These are phyloP conservation scores for Xestia rhomboidea DNA, from an alignment of 2,888 invertebrate species.

Conservation along the genomic window DNA sequence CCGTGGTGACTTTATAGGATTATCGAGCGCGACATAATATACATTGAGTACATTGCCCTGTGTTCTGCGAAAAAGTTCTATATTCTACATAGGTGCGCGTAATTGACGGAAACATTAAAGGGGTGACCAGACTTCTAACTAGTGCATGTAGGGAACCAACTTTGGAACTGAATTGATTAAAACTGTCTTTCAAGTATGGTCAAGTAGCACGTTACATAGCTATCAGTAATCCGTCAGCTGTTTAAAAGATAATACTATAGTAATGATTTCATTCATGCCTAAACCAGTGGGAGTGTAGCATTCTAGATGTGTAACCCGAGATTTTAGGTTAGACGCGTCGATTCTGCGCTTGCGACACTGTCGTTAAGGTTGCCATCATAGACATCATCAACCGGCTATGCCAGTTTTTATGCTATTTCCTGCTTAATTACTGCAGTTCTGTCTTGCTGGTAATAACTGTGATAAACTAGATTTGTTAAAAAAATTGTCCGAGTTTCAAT, in stretches of 20 bases:
- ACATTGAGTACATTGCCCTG: slow-evolving; percentile 61
- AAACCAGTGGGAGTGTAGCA: slow-evolving; percentile 39
- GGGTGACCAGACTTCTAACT: slow-evolving; percentile 24
- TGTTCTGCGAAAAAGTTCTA: slow-evolving; percentile 50
- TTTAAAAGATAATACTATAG: slow-evolving; percentile 15
- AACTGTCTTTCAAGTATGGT: background rate
- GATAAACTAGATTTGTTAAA: background rate
- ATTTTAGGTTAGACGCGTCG: slow-evolving; percentile 58
- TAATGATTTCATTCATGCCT: slow-evolving; percentile 42
- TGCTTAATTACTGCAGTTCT: background rate
- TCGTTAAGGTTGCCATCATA: slow-evolving; percentile 38
- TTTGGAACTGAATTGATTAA: slow-evolving; percentile 17
- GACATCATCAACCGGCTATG: background rate
- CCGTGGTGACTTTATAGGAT: slow-evolving; percentile 38
- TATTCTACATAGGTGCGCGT: slow-evolving; percentile 21
- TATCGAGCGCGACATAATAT: slow-evolving; percentile 43
- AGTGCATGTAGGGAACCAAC: slow-evolving; percentile 10
- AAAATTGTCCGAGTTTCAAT: background rate
- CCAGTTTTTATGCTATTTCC: background rate
- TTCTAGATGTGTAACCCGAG: slow-evolving; percentile 57
- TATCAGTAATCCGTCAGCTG: background rate
- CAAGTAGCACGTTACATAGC: background rate
- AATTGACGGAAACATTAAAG: slow-evolving; percentile 31
- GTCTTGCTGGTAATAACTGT: background rate
- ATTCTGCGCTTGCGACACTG: slow-evolving; percentile 49